Percentiles rank a stretch among this genome's conserved stretches.
Evolutionary conservation across 1,140 invertebrate species (phyloP).

Genomic region (Piezodorus guildinii): DNA sequence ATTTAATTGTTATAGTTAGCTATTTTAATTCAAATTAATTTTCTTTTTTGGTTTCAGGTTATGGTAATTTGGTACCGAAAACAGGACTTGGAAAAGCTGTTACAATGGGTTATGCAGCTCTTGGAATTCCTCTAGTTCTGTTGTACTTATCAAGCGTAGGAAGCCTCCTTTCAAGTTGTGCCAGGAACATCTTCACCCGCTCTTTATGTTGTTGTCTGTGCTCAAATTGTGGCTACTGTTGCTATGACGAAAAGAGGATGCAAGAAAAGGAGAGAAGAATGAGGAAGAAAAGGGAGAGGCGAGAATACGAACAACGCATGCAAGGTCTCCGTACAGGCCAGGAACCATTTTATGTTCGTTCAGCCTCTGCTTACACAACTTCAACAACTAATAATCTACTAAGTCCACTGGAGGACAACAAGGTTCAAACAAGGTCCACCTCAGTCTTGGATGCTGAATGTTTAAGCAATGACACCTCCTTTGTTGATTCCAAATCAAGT

Average conservation of each 20-base stretch:
- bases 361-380: conserved; percentile 24
- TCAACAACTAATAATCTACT: conserved; percentile 21
- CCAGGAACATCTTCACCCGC: conserved; percentile 74
- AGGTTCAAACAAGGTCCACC: conserved; percentile 11
- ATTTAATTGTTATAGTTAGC: not conserved
- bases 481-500: conserved; percentile 26
- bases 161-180: conserved; percentile 68
- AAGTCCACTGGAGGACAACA: conserved; percentile 16
- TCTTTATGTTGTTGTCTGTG: conserved; percentile 71
- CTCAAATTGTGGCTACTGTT: conserved; percentile 73
- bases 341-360: conserved; percentile 65
- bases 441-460: conserved; percentile 36
- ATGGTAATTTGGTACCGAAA: conserved; percentile 73
- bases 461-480: conserved; percentile 19
- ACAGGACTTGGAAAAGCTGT: conserved; percentile 65
- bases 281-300: conserved; percentile 60
- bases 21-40: not conserved
- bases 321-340: conserved; percentile 49
- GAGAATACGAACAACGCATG: conserved; percentile 46
- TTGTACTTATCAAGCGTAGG: conserved; percentile 76
- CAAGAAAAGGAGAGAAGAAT: conserved; percentile 62
- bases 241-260: conserved; percentile 69
- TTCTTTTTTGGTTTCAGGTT: conserved; percentile 46
- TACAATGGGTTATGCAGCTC: conserved; percentile 76
- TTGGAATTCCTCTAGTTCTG: conserved; percentile 84